Evolutionary conservation across 2,888 invertebrate genomes (phyloP), one percentile per base, ranked within the genome.

Genomic region (Trichopria drosophilae): DNA sequence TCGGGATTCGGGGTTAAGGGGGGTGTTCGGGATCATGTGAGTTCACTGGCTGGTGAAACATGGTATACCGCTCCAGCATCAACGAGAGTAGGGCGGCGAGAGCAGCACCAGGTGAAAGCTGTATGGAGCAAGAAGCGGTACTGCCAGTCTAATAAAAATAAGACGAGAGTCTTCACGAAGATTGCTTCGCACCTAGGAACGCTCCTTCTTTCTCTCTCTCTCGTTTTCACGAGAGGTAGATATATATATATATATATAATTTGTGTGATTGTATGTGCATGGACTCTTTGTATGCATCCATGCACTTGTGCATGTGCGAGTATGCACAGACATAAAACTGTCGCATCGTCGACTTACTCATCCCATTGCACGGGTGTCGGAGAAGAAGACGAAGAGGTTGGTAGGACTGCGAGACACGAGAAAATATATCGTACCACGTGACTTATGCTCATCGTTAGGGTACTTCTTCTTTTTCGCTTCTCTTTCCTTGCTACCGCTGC

Each of bases 151-250:
- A 58, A 58, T 55, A 57, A 59, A 57, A 62, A 60, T 56, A 48
- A 50, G 40, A 53, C 44, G 47, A 57, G 58, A 31, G 52, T 56
- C 49, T 53, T 56, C 45, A 55, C 44, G 57, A 57, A 59, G 60
- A 62, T 59, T 60, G 57, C 54, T 49, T 46, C 36, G 43, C 51
- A 36, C 34, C 31, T 9, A n/a, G 26, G 10, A 20, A n/a, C 26
- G 24, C 39, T 18, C 24, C 31, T 26, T 39, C 39, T 26, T 39
- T n/a, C 39, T 13, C 19, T 39, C 10, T 15, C 6, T 28, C 20
- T 4, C 16, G 5, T 4, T 19, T 16, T 49, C 37, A 41, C 39
- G 12, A 24, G 29, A 12, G 31, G 18, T 15, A 7, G 40, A 31
- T 12, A 23, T 15, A 41, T 41, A 29, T 41, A 26, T 10, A n/a